phyloP scores from a whole-genome alignment of 2,113 vertebrate species.

The Ophthalmolycus amberensis region DNA sequence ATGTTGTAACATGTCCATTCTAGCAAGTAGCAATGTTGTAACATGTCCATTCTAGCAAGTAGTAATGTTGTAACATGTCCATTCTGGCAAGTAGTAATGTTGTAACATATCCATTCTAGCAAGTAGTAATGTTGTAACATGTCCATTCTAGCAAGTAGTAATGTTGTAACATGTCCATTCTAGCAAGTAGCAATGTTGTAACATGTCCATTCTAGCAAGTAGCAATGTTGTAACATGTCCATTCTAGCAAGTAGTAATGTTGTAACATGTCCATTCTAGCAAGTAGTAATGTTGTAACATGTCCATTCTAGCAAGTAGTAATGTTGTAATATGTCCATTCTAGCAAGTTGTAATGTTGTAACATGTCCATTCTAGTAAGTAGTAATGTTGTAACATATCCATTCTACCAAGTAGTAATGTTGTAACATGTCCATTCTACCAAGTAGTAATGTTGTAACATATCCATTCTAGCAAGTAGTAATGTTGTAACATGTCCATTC shows the following conservation, averaged over 20 bases:
- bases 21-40: neutral
- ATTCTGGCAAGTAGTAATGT: too few species aligned
- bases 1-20: neutral
- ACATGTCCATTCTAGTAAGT: neutral
- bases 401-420: too few species aligned
- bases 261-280: neutral
- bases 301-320: too few species aligned
- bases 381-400: neutral
- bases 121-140: neutral
- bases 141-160: too few species aligned
- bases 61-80: too few species aligned
- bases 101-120: neutral
- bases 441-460: neutral
- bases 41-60: too few species aligned
- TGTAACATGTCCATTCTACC: too few species aligned
- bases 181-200: neutral
- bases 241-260: too few species aligned
- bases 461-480: neutral
- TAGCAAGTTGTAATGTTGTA: too few species aligned
- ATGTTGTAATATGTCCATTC: too few species aligned
- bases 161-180: neutral
- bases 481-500: neutral
- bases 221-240: too few species aligned
- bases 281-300: neutral
- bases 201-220: too few species aligned